These are phyloP conservation scores for Centroberyx gerrardi DNA, from an alignment of 2,797 vertebrate species.

Conservation along the genomic window DNA sequence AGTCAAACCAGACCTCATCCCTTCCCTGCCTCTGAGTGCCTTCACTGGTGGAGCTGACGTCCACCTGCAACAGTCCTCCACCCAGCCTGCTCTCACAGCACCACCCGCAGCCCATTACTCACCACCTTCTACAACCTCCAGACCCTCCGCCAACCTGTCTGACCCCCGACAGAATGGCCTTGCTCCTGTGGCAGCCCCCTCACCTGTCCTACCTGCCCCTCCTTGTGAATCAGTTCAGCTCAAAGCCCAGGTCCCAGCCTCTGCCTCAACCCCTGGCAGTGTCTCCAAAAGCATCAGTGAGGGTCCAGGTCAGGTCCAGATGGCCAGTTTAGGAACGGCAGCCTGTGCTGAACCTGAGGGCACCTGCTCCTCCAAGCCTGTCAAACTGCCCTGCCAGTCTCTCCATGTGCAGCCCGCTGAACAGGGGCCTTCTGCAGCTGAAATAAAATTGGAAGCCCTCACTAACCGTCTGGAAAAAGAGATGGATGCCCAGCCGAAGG, in stretches of 20 bases:
- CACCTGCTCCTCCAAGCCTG: slow-evolving; percentile 62
- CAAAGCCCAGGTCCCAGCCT: slow-evolving; percentile 45
- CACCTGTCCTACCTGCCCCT: slow-evolving; percentile 22
- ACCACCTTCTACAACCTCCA: slow-evolving; percentile 45
- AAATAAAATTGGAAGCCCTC: slow-evolving; percentile 94
- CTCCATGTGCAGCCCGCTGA: slow-evolving; percentile 78
- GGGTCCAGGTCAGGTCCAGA: slow-evolving; percentile 58
- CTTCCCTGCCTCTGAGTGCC: slow-evolving; percentile 72
- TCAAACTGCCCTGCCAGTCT: slow-evolving; percentile 88
- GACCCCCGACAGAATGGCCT: slow-evolving; percentile 48
- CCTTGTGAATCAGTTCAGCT: slow-evolving; percentile 57
- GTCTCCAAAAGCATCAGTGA: slow-evolving; percentile 60
- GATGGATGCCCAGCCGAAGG: slow-evolving; percentile 93
- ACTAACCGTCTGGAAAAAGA: slow-evolving; percentile 95
- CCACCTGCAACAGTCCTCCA: slow-evolving; percentile 57
- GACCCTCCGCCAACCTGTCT: slow-evolving; percentile 36
- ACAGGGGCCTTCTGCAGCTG: slow-evolving; percentile 87
- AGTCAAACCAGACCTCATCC: slow-evolving; percentile 66
- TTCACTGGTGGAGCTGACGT: slow-evolving; percentile 73
- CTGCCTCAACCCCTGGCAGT: slow-evolving; percentile 36
- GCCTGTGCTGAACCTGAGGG: slow-evolving; percentile 66
- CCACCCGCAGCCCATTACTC: slow-evolving; percentile 29
- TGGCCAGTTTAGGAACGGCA: slow-evolving; percentile 37
- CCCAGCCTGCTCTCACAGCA: slow-evolving; percentile 43
- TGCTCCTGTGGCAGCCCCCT: slow-evolving; percentile 29